A percentile compares a stretch with the other conserved stretches of the same genome.
Conservation (phyloP, 2,888 invertebrate species). For the Acanthosepion esculentum region DNA sequence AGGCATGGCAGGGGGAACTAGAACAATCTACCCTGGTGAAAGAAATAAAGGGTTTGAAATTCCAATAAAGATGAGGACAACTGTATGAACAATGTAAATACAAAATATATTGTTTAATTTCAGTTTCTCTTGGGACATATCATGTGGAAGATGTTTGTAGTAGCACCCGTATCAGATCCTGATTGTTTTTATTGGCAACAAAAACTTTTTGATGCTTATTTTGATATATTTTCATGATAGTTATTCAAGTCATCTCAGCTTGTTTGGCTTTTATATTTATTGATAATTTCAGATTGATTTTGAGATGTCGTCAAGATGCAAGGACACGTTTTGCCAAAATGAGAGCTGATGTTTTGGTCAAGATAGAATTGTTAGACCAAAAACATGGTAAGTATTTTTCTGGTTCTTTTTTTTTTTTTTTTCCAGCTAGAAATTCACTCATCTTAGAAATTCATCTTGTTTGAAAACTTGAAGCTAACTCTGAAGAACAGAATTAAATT, state of each 20-base stretch:
- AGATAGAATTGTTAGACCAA: constrained; percentile 96
- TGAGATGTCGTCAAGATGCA: constrained; percentile 96
- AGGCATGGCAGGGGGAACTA: too few species aligned
- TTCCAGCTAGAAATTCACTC: not conserved
- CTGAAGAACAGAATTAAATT: not conserved
- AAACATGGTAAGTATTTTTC: constrained; percentile 83
- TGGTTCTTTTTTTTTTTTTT: not conserved
- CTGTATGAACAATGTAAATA: too few species aligned
- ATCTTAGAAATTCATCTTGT: not conserved
- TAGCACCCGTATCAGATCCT: too few species aligned
- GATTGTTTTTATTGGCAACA: too few species aligned
- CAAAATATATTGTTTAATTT: too few species aligned
- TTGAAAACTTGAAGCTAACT: not conserved
- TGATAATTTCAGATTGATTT: constrained; percentile 81
- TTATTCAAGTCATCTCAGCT: not conserved
- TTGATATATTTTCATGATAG: not conserved
- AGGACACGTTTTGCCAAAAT: constrained; percentile 85
- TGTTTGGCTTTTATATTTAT: not conserved
- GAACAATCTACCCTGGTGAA: too few species aligned
- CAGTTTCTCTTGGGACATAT: too few species aligned
- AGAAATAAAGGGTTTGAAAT: too few species aligned
- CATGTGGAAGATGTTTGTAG: too few species aligned
- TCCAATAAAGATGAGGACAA: too few species aligned
- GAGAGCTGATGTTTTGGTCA: constrained; percentile 88
- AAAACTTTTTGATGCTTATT: not conserved